phyloP scores from a whole-genome alignment of 2,113 vertebrate genomes.

The Saccopteryx leptura region DNA sequence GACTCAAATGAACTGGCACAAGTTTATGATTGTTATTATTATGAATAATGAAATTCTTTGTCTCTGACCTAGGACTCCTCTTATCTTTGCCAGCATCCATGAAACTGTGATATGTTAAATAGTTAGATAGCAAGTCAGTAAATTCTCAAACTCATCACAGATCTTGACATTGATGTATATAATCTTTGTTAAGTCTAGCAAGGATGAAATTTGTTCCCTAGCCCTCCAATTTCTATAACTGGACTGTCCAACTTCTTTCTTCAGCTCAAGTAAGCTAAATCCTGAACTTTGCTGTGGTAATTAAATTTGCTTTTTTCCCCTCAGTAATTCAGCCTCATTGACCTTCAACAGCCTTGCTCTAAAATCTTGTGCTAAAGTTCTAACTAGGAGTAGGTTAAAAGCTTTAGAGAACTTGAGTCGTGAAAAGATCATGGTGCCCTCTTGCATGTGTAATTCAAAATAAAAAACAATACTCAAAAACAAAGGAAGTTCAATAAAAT shows the following conservation, averaged over 20 bases:
- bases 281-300: conserved; percentile 37
- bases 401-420: neutral
- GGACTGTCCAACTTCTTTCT: neutral
- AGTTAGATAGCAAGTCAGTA: neutral
- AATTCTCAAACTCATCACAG: neutral
- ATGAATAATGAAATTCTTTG: neutral
- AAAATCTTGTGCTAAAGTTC: conserved; percentile 34
- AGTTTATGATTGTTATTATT: neutral
- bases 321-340: conserved; percentile 12
- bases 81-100: neutral
- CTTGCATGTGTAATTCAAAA: neutral
- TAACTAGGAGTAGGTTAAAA: conserved; percentile 11
- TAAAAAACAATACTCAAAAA: neutral
- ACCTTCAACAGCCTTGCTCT: conserved; percentile 20
- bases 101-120: neutral
- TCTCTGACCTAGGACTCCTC: neutral
- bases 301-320: conserved; percentile 48
- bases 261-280: neutral
- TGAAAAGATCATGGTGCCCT: neutral
- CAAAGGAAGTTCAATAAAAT: neutral
- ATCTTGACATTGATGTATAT: neutral
- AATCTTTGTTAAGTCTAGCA: conserved; percentile 10
- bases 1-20: neutral
- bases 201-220: neutral
- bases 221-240: conserved; percentile 10